A percentile compares a stretch with the other conserved stretches of the same genome.
These are phyloP conservation scores for Paramisgurnus dabryanus DNA, from an alignment of 2,113 vertebrate species.

Conservation along the genomic window DNA sequence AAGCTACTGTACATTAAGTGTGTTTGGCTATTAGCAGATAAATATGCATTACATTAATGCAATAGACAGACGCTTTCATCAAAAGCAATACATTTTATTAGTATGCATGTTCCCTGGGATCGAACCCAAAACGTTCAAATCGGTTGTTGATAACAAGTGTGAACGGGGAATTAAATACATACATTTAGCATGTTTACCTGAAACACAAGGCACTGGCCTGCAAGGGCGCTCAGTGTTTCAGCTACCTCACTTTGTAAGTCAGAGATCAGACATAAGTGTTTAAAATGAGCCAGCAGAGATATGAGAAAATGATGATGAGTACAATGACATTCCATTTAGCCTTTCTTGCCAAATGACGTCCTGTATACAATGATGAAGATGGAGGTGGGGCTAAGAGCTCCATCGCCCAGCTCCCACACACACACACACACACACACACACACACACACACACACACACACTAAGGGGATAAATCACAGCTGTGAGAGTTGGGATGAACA, in stretches of 20 bases:
- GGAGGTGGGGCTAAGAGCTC: conserved; percentile 40
- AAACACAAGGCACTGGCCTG: background rate
- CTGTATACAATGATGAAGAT: conserved; percentile 43
- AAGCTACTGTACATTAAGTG: too few species aligned
- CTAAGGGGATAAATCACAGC: conserved; percentile 82
- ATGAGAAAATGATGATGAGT: conserved; percentile 29
- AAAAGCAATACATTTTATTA: too few species aligned
- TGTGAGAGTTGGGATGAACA: conserved; percentile 86
- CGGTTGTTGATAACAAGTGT: background rate
- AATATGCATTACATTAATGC: too few species aligned
- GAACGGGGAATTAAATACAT: background rate
- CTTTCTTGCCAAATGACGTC: conserved; percentile 25
- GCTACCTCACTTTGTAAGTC: background rate
- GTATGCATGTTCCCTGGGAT: too few species aligned
- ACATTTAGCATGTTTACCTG: background rate
- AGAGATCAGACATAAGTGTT: background rate
- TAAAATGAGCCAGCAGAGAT: background rate
- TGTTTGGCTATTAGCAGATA: too few species aligned
- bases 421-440: conserved; percentile 47
- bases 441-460: conserved; percentile 61
- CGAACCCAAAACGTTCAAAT: background rate
- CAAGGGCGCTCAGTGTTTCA: background rate
- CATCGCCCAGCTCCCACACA: conserved; percentile 60
- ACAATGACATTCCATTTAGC: conserved; percentile 40
- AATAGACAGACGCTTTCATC: too few species aligned